Percentiles rank a stretch among this genome's conserved stretches.
Evolutionary conservation across 1,140 invertebrate species (phyloP).

Genomic region (Leptestheria dahalacensis): DNA sequence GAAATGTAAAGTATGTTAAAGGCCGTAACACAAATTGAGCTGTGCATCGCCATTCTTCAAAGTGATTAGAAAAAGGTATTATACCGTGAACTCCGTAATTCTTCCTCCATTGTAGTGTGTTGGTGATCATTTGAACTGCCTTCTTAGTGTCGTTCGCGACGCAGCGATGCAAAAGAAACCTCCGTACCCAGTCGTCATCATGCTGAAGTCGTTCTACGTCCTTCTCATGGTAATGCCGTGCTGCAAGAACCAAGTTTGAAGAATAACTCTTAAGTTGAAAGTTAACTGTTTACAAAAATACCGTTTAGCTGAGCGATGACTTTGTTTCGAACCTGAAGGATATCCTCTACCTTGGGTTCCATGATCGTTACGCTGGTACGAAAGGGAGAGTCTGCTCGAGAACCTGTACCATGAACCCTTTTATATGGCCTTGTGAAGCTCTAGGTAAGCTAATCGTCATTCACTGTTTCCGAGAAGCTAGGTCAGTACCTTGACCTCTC

Average conservation of each 20-base stretch:
- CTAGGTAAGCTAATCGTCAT: too few relatives aligned
- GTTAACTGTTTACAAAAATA: background rate
- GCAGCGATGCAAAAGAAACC: slow-evolving; percentile 55
- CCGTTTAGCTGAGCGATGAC: background rate
- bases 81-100: slow-evolving; percentile 60
- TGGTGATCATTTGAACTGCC: slow-evolving; percentile 63
- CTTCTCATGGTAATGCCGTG: slow-evolving; percentile 39
- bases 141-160: slow-evolving; percentile 34
- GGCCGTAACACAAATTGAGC: too few relatives aligned
- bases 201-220: slow-evolving; percentile 50
- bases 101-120: slow-evolving; percentile 67
- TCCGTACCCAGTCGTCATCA: slow-evolving; percentile 46
- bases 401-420: too few relatives aligned
- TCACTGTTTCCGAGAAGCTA: too few relatives aligned
- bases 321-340: slow-evolving; percentile 6
- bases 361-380: too few relatives aligned
- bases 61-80: too few relatives aligned
- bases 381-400: too few relatives aligned
- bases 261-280: too few relatives aligned
- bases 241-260: background rate
- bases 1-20: too few relatives aligned
- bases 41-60: too few relatives aligned
- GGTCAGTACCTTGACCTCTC: too few relatives aligned
- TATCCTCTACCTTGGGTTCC: slow-evolving; percentile 13
- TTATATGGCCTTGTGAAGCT: too few relatives aligned